Percentiles rank a stretch among this genome's conserved stretches.
phyloP scores from a whole-genome alignment of 2,797 vertebrate genomes.

The Ibycter americanus region DNA sequence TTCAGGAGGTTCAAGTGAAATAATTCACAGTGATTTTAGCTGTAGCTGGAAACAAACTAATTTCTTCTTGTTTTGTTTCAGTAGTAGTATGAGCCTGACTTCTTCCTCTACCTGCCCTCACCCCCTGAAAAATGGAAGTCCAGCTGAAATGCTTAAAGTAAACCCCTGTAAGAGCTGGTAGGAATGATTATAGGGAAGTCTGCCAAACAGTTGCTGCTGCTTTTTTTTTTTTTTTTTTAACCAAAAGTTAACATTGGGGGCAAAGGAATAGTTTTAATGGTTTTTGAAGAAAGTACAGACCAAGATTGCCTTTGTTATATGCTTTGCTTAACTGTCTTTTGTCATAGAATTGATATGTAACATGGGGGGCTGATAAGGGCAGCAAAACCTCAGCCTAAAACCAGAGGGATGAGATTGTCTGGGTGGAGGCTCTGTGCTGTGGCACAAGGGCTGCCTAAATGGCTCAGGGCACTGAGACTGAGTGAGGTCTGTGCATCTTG shows the following conservation, averaged over 20 bases:
- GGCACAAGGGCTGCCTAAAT: neutral
- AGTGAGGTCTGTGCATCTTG: neutral
- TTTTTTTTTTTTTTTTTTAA: neutral
- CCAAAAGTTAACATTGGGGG: neutral
- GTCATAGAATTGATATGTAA: neutral
- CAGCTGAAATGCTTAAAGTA: neutral
- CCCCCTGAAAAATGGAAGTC: neutral
- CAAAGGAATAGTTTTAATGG: neutral
- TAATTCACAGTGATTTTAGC: neutral
- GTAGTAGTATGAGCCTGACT: neutral
- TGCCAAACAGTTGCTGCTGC: neutral
- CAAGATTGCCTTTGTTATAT: neutral
- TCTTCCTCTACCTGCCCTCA: neutral
- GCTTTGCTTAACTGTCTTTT: neutral
- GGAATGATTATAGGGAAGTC: neutral
- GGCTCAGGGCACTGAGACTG: neutral
- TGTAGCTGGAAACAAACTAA: neutral
- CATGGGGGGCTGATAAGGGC: neutral
- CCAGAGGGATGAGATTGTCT: neutral
- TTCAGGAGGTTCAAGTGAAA: neutral
- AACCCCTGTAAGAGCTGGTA: neutral
- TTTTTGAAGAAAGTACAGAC: neutral
- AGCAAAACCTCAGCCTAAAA: neutral
- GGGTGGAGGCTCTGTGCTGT: neutral
- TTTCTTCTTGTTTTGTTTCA: neutral